A percentile compares a stretch with the other conserved stretches of the same genome.
Conservation (phyloP, 2,113 vertebrate genomes). For the Todiramphus saurophagus region DNA sequence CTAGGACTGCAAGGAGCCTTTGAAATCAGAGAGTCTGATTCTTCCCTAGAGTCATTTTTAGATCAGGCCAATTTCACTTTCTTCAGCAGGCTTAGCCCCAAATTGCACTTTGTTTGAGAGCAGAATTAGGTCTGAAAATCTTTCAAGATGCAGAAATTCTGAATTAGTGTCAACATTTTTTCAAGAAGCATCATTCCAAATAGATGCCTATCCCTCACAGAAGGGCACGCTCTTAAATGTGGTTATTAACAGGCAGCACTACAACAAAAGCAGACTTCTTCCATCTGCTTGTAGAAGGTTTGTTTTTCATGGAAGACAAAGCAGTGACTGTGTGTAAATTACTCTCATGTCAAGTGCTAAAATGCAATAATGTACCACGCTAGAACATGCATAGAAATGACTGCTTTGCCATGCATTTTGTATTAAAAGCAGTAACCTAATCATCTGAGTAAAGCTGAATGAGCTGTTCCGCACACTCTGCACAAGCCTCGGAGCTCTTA, state of each 20-base stretch:
- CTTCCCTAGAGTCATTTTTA: neutral
- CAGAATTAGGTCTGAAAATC: neutral
- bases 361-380: slow-evolving; percentile 64
- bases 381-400: slow-evolving; percentile 70
- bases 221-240: slow-evolving; percentile 42
- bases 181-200: slow-evolving; percentile 35
- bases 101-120: neutral
- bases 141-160: neutral
- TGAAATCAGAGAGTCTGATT: neutral
- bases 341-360: slow-evolving; percentile 36
- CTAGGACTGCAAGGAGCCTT: neutral
- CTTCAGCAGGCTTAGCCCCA: neutral
- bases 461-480: slow-evolving; percentile 28
- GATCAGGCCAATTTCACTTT: neutral
- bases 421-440: slow-evolving; percentile 69
- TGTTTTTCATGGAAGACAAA: slow-evolving; percentile 73
- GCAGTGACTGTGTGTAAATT: slow-evolving; percentile 58
- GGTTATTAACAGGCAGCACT: slow-evolving; percentile 68
- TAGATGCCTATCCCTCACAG: neutral
- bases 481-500: slow-evolving; percentile 46
- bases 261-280: slow-evolving; percentile 62
- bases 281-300: slow-evolving; percentile 36
- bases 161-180: slow-evolving; percentile 54
- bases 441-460: slow-evolving; percentile 58
- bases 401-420: slow-evolving; percentile 65